Evolutionary conservation across 2,888 invertebrate species (phyloP), one percentile per base, ranked within the genome.

Genomic region (Apodemia arnacis): DNA sequence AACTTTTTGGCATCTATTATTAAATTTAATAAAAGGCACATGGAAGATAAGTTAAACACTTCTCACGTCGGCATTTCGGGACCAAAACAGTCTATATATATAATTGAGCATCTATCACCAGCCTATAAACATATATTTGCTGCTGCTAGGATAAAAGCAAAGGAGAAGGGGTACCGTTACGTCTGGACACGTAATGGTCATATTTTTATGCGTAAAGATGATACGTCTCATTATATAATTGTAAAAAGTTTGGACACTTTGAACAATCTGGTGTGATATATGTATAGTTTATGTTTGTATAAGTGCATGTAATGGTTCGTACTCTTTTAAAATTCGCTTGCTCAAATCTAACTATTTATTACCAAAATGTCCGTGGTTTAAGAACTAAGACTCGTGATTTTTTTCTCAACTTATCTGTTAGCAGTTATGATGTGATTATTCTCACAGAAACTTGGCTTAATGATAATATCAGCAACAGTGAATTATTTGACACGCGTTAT

Each of bases 331-430:
- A 66, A 69, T 69, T 69, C 27, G 69, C 59, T 34, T n/a, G 1
- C 3, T 38, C 13, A 38, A 74, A 80, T 44, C 24, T 87, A 54
- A 77, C 54, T 59, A 34, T 84, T n/a, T 88, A 88, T 49, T 84
- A 80, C 72, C 88, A 88, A 34, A 88, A 88, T 75, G 69, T 70
- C 5, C 70, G 85, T 41, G 88, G 85, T 0, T 72, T 88, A 7
- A 49, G 78, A 59, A 84, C 82, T 3, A 88, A 88, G 75, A 85
- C 82, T 1, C 31, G 74, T 6, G 44, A 63, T 5, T 84, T 84
- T 63, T 83, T 76, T 31, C 44, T 38, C 10, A 63, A 75, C n/a
- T n/a, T 82, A 27, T 72, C 69, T 31, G 18, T 69, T 18, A 34
- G n/a, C 10, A 34, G 59, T 21, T 76, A 76, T 21, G 76, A 76